These are phyloP conservation scores for Trissoscelio sp. DNA, from an alignment of 2,888 invertebrate species.

Conservation along the genomic window DNA sequence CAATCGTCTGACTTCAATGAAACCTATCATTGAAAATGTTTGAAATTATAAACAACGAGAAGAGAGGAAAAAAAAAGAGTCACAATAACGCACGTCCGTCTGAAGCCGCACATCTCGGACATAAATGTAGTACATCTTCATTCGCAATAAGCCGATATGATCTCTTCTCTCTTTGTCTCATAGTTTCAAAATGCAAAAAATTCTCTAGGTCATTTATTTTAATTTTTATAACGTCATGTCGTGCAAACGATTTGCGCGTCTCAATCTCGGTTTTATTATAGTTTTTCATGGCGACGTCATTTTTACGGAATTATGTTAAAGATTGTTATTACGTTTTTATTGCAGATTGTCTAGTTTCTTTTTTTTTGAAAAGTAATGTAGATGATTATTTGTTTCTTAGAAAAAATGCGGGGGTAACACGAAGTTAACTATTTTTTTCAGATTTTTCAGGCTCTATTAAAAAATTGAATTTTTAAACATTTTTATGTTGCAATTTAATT, in stretches of 20 bases:
- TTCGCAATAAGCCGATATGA: slow-evolving; percentile 10
- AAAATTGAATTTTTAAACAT: no score
- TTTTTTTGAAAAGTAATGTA: no score
- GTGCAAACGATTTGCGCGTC: neutral
- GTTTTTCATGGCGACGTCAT: slow-evolving; percentile 13
- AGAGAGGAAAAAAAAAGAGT: neutral
- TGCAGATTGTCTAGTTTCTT: no score
- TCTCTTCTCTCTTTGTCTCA: neutral
- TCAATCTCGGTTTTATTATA: neutral
- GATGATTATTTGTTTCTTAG: no score
- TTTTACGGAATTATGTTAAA: neutral
- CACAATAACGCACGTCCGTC: neutral
- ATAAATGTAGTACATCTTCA: slow-evolving; percentile 21
- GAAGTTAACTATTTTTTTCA: no score
- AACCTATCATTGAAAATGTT: slow-evolving; percentile 47
- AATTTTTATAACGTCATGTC: slow-evolving; percentile 16
- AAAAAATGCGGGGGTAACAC: no score
- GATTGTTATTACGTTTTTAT: no score
- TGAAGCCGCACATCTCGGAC: slow-evolving; percentile 1
- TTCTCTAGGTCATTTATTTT: slow-evolving; percentile 16
- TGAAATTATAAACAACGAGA: slow-evolving; percentile 25
- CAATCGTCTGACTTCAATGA: slow-evolving; percentile 44
- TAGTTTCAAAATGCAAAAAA: neutral
- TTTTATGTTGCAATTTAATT: no score
- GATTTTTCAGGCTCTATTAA: no score